Conservation (phyloP, 2,797 vertebrate species). For the Triplophysa bombifrons region DNA sequence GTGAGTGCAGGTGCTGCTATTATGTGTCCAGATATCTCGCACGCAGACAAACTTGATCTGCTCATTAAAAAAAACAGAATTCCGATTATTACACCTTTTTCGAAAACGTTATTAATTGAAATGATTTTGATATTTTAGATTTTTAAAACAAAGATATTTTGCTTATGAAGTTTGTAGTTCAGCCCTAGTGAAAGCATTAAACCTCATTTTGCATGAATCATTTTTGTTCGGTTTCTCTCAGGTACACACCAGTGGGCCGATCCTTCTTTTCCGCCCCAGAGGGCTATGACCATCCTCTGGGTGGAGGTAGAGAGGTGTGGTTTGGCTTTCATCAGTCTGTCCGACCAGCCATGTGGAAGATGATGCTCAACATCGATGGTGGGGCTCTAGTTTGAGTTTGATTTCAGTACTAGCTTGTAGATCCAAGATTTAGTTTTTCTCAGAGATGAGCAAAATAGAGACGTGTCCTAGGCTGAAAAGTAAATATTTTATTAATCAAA, state of each 20-base stretch:
- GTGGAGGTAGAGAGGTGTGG: slow-evolving; percentile 98
- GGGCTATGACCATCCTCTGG: slow-evolving; percentile 96
- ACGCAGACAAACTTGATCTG: background rate
- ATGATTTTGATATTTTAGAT: too few relatives aligned
- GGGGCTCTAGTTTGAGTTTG: slow-evolving; percentile 57
- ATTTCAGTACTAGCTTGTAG: slow-evolving; percentile 46
- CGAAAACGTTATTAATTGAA: too few relatives aligned
- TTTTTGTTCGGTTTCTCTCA: slow-evolving; percentile 56
- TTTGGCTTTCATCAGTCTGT: slow-evolving; percentile 99
- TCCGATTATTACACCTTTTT: too few relatives aligned
- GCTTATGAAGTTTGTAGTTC: background rate
- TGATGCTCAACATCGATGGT: slow-evolving; percentile 99
- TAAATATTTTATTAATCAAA: background rate
- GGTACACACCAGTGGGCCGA: slow-evolving; percentile 97
- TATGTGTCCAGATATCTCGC: background rate
- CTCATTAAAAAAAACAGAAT: background rate
- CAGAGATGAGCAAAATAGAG: background rate
- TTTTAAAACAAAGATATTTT: background rate
- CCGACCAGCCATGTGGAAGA: slow-evolving; percentile 99
- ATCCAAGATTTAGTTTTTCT: background rate
- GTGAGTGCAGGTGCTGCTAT: slow-evolving; percentile 70
- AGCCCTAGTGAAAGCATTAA: background rate
- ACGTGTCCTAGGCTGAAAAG: background rate
- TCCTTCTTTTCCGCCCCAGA: slow-evolving; percentile 98
- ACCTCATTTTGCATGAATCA: background rate